These are phyloP conservation scores for Mamestra brassicae DNA, from an alignment of 2,888 invertebrate genomes.

Conservation along the genomic window DNA sequence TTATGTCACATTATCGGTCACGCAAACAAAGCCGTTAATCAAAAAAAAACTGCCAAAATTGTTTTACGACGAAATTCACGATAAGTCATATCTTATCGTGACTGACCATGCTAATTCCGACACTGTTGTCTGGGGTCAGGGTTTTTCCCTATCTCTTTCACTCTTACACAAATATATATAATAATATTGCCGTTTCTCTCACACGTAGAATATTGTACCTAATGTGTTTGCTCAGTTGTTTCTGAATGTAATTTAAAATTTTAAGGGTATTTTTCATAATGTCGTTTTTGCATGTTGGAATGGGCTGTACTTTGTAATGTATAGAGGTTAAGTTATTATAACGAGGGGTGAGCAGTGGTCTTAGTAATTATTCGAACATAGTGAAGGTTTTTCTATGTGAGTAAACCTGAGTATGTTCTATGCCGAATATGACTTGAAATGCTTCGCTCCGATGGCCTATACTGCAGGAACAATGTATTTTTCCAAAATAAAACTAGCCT, in stretches of 20 bases:
- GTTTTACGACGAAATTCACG: slow-evolving; percentile 63
- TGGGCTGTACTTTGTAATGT: slow-evolving; percentile 21
- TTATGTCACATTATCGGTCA: slow-evolving; percentile 50
- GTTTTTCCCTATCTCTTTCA: slow-evolving; percentile 70
- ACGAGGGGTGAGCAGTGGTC: neutral
- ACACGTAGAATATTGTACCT: slow-evolving; percentile 44
- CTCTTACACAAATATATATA: slow-evolving; percentile 9
- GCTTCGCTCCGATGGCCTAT: too few relatives aligned
- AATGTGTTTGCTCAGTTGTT: slow-evolving; percentile 62
- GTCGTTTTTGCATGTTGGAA: slow-evolving; percentile 37
- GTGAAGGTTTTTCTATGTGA: neutral
- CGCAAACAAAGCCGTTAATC: slow-evolving; percentile 8
- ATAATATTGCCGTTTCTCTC: slow-evolving; percentile 56
- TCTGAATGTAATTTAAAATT: slow-evolving; percentile 20
- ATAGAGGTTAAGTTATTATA: slow-evolving; percentile 2
- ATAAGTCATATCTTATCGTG: slow-evolving; percentile 78
- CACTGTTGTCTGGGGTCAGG: slow-evolving; percentile 85
- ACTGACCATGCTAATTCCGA: slow-evolving; percentile 81
- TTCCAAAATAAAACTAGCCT: too few relatives aligned
- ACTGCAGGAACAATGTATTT: too few relatives aligned
- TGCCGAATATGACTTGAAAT: too few relatives aligned
- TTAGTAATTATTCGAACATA: neutral
- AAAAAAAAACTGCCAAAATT: slow-evolving; percentile 60
- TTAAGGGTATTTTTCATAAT: slow-evolving; percentile 34
- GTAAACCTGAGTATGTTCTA: too few relatives aligned